phyloP scores from a whole-genome alignment of 2,113 vertebrate genomes.

The Sinocyclocheilus rhinocerous region DNA sequence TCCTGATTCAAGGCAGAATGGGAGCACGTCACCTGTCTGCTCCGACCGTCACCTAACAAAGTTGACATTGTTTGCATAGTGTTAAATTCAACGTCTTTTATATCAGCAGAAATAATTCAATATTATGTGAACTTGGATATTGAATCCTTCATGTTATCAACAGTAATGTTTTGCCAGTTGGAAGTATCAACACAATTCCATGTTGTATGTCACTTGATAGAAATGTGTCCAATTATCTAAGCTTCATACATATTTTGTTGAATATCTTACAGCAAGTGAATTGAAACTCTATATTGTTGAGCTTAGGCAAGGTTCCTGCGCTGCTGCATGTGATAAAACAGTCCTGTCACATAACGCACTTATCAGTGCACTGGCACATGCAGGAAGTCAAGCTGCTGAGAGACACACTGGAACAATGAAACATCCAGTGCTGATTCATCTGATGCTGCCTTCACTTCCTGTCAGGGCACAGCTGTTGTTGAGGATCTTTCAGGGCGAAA shows the following conservation, averaged over 20 bases:
- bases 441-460: not conserved
- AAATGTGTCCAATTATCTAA: not conserved
- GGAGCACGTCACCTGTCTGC: not conserved
- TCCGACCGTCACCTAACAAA: not conserved
- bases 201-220: not conserved
- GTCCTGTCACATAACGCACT: not conserved
- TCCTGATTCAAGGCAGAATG: not conserved
- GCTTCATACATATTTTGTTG: not conserved
- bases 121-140: not conserved
- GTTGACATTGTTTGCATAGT: not conserved
- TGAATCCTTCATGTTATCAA: too few relatives aligned
- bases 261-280: not conserved
- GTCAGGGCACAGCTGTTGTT: not conserved
- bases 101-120: not conserved
- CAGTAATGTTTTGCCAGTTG: not conserved
- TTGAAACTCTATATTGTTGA: not conserved
- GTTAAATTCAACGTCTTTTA: not conserved
- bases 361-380: constrained; percentile 32
- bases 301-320: not conserved
- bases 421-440: not conserved
- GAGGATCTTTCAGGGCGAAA: not conserved
- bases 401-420: not conserved
- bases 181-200: not conserved
- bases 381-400: constrained; percentile 29
- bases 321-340: not conserved